Percentiles rank a stretch among this genome's conserved stretches.
These are phyloP conservation scores for Rhinoderma darwinii DNA, from an alignment of 2,113 vertebrate genomes.

Conservation along the genomic window DNA sequence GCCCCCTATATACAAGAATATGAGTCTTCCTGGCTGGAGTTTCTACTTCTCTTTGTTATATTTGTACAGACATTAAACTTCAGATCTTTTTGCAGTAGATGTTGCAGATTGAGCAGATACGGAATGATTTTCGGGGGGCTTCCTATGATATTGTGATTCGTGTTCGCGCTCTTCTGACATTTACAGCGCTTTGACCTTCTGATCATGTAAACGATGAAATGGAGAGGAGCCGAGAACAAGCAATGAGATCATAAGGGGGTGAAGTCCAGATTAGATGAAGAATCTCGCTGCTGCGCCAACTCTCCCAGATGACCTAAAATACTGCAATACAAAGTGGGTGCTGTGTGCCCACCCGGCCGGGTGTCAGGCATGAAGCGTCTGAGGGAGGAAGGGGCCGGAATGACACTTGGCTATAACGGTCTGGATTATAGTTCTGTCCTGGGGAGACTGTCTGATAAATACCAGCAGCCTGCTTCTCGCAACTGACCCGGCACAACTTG, in stretches of 20 bases:
- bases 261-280: constrained; percentile 34
- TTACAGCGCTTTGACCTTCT: neutral
- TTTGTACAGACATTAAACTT: neutral
- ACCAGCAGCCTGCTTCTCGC: constrained; percentile 67
- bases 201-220: constrained; percentile 30
- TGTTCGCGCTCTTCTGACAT: too few relatives aligned
- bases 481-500: constrained; percentile 67
- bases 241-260: constrained; percentile 38
- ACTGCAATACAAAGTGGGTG: constrained; percentile 51
- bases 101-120: neutral
- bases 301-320: constrained; percentile 24
- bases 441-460: constrained; percentile 66
- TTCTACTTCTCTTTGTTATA: too few relatives aligned
- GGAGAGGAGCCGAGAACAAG: constrained; percentile 48
- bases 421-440: constrained; percentile 66
- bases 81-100: neutral
- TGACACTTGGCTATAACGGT: constrained; percentile 59
- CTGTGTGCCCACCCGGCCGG: constrained; percentile 2
- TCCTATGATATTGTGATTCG: neutral
- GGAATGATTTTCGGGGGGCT: neutral
- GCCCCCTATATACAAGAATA: too few relatives aligned
- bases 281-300: neutral
- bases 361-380: neutral
- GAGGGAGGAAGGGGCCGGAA: constrained; percentile 37
- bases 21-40: too few relatives aligned